These are phyloP conservation scores for Cheilosia urbana DNA, from an alignment of 2,888 invertebrate species.

Conservation along the genomic window DNA sequence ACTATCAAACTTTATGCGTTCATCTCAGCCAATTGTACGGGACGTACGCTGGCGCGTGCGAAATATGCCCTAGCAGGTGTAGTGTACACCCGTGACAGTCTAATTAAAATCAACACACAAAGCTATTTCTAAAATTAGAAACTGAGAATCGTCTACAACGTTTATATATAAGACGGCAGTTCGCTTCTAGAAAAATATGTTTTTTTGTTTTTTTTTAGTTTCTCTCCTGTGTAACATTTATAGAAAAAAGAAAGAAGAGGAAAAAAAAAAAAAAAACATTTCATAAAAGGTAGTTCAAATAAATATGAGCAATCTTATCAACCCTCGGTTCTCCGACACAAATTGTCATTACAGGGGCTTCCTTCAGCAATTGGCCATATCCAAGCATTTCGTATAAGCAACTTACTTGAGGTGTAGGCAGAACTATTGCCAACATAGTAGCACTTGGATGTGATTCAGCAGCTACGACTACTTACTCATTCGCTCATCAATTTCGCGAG, in stretches of 20 bases:
- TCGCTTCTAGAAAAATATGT: background rate
- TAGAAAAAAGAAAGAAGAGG: conserved; percentile 7
- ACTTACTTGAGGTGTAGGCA: conserved; percentile 33
- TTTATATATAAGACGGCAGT: conserved; percentile 18
- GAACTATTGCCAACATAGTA: conserved; percentile 13
- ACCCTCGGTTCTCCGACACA: conserved; percentile 50
- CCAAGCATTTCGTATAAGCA: background rate
- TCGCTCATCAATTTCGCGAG: conserved; percentile 59
- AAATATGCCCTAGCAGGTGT: conserved; percentile 67
- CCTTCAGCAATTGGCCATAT: conserved; percentile 26
- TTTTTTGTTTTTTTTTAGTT: conserved; percentile 2
- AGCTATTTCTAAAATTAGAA: conserved; percentile 54
- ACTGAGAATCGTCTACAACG: conserved; percentile 13
- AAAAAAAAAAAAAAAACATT: conserved; percentile 19
- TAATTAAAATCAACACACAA: conserved; percentile 49
- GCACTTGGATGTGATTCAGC: conserved; percentile 31
- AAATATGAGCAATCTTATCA: conserved; percentile 61
- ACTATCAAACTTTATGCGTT: conserved; percentile 7
- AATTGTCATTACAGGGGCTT: conserved; percentile 61
- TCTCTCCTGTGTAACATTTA: background rate
- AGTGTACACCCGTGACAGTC: conserved; percentile 33
- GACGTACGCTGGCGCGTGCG: conserved; percentile 31
- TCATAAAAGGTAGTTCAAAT: background rate
- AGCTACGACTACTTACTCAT: conserved; percentile 34
- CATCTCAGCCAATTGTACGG: conserved; percentile 1